A percentile compares a stretch with the other conserved stretches of the same genome.
phyloP scores from a whole-genome alignment of 2,113 vertebrate genomes.

The Ceyx margarethae region DNA sequence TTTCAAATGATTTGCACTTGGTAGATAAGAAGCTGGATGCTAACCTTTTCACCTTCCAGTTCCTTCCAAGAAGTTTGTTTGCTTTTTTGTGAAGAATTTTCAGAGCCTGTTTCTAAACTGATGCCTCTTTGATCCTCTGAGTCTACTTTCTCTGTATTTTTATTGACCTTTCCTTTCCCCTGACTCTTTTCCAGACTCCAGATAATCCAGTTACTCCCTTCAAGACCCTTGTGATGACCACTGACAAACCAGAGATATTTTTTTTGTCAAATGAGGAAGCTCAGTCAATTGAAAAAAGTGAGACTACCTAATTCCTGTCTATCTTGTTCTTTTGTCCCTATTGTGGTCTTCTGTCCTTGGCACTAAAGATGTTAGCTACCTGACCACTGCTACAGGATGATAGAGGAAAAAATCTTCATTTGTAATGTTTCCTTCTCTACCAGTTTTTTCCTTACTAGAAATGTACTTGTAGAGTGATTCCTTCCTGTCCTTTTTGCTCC shows the following conservation, averaged over 20 bases:
- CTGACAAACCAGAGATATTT: not conserved
- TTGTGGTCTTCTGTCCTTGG: not conserved
- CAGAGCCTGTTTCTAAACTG: not conserved
- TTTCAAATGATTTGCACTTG: not conserved
- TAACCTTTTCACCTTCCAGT: not conserved
- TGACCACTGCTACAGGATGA: not conserved
- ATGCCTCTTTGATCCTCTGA: not conserved
- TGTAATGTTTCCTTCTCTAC: not conserved
- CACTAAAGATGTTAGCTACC: conserved; percentile 32
- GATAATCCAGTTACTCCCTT: not conserved
- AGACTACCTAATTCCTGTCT: not conserved
- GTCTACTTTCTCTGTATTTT: not conserved
- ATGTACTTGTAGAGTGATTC: not conserved
- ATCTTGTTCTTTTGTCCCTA: not conserved
- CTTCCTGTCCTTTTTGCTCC: not conserved
- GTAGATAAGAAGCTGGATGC: not conserved
- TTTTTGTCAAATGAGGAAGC: not conserved
- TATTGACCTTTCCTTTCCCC: not conserved
- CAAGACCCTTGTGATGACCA: not conserved
- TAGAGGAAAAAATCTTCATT: conserved; percentile 9
- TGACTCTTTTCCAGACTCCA: conserved; percentile 1
- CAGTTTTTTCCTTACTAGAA: not conserved
- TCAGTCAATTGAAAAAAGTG: not conserved
- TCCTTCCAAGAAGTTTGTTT: not conserved
- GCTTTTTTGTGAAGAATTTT: conserved; percentile 5